Evolutionary conservation across 2,797 vertebrate species (phyloP), one percentile per base, ranked within the genome.

Genomic region (Danio tinwini): DNA sequence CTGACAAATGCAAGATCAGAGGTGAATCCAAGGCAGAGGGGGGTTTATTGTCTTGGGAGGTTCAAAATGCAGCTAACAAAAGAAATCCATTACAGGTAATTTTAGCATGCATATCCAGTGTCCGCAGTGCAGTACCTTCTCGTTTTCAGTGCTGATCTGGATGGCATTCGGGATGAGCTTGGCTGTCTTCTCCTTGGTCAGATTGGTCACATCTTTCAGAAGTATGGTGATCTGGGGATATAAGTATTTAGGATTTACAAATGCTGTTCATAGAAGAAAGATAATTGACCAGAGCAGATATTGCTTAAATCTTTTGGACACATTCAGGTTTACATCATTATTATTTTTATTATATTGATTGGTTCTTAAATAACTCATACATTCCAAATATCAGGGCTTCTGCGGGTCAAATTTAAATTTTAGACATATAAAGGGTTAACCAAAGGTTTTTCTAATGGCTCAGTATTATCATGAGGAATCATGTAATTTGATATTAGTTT

Each of bases 161-260:
- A 97, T 96, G 86, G 96, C 96, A 0, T 97, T 97, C 74, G 96
- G 96, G 81, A 97, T 97, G 87, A 97, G 93, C 87, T 96, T 97
- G 63, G 96, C 96, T 0, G 96, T 97, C 90, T 97, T 97, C 83
- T 97, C 96, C 89, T 97, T 97, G 82, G 96, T 96, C 81, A 97
- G 92, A 45, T 92, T 94, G 0, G 93, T 95, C 59, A 97, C 94
- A 61, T 97, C 96, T 89, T 96, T 97, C 88, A 97, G 82, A 88
- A 95, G 94, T 90, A 97, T 96, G 74, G 95, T 96, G 87, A 97
- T 96, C 96, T 97, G 84, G 7, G 29, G 3, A 63, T 12, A 21
- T 2, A 78, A 56, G 59, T 5, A 13, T 45, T 8, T 7, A 39
- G 0, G 0, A 1, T 47, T n/a, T n/a, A 58, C 6, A 47, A 16